Evolutionary conservation across 2,888 invertebrate genomes (phyloP), one percentile per base, ranked within the genome.

Genomic region (Scotopteryx bipunctaria): DNA sequence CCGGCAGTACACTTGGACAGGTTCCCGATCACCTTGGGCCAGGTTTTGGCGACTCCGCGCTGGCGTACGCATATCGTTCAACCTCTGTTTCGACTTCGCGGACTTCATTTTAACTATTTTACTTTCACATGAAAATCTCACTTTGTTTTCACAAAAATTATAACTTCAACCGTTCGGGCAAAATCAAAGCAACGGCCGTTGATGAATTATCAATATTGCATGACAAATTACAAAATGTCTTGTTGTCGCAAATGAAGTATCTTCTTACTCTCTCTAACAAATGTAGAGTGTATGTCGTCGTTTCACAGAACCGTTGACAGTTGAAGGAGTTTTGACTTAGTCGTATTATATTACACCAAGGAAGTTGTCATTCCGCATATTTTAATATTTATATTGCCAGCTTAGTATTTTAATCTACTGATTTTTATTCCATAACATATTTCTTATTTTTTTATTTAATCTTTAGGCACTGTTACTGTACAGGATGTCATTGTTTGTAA

Each of bases 1-100:
- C 13, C 98, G 92, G 73, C 98, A 98, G 71, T 93, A 98, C 0
- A 98, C 98, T 87, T 97, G 94, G 0, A 97, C 96, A 0, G 96
- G 94, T 79, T 97, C 96, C 59, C 92, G 91, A 0, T 90, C 89
- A 0, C 81, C 81, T 49, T 69, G 65, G 15, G 56, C 64, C 57
- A 86, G 67, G 63, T 87, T 86, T 74, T 88, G 86, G 64, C 79
- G 83, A 67, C 88, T 86, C 57, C 86, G 75, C 40, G 87, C 81
- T 11, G 90, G 90, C 23, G 90, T 90, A 52, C 88, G 81, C 67
- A 90, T 71, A 31, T 89, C 89, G 61, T 88, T 87, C 47, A 89
- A 59, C 66, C 76, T 83, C 49, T 78, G 83, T 80, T 89, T 90
- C 13, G 89, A 90, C 77, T 83, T 90, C 4, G 88, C 86, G 0